Evolutionary conservation across 2,797 vertebrate genomes (phyloP), one percentile per base, ranked within the genome.

Genomic region (Pampus argenteus): DNA sequence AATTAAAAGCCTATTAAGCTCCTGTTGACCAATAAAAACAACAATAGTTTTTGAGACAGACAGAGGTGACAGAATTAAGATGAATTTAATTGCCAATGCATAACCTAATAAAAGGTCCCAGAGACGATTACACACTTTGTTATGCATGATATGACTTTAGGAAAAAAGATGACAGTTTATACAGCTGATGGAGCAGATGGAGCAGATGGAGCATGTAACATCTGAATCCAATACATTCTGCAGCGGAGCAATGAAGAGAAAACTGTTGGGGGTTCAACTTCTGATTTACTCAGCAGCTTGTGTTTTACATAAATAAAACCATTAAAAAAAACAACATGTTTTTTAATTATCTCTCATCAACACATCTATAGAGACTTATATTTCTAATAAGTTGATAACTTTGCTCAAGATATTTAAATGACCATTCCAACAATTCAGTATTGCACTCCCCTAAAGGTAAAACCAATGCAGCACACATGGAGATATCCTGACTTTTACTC

Each of bases 141-240:
- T 3, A 10, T 36, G 44, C 23, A 14, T 51, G 13, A 6, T 25
- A 1, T 34, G 38, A 60, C 54, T 45, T 69, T 58, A 15, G 20
- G 29, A 56, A 2, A 23, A 23, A n/a, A 60, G 9, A 76, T 44
- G 13, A 49, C 49, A 59, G 15, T 17, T 3, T 5, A 18, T 11
- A 22, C 50, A 68, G 10, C 15, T 31, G 60, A 66, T 31, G n/a
- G 13, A 51, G 34, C 34, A 18, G 60, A 66, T 31, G n/a, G 13
- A 68, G 10, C 15, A 25, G 60, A 66, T 31, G n/a, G 13, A 51
- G 34, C 34, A 18, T 22, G 18, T 56, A 38, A 20, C n/a, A 49
- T 36, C 4, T 14, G 20, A 61, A 47, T 48, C 38, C n/a, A 34
- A 40, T 42, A 11, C 2, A 42, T 63, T 45, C 6, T 52, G 50